Evolutionary conservation across 2,888 invertebrate species (phyloP), one percentile per base, ranked within the genome.

Genomic region (Lasioglossum leucozonium): DNA sequence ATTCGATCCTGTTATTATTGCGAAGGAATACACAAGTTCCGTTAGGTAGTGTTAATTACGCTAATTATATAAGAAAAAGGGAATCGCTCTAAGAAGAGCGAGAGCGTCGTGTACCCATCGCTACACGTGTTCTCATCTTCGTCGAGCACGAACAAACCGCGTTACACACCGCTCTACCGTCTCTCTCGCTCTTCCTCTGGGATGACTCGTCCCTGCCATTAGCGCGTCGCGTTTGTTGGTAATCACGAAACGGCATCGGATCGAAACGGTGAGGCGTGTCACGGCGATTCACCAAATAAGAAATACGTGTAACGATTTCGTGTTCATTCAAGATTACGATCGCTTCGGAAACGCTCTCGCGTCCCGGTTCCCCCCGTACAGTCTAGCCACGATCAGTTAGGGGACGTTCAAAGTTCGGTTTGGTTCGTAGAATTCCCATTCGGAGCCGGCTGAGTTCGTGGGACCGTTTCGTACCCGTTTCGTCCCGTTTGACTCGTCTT

Each of bases 181-280:
- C 62, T 30, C 30, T 30, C 16, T 62, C 16, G 30, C 30, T 6
- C 62, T 62, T 6, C 8, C 1, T 6, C 18, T 30, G 30, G 8
- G 16, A 62, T 30, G 16, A 30, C 26, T 62, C 62, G 62, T 62
- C 6, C 16, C 0, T 16, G 62, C 30, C 30, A 62, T 62, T 62
- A 62, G 22, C 65, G 22, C 55, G 51, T 72, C 69, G 72, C 51
- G 81, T 84, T 37, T 85, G 84, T 85, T 84, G 44, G 75, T 84
- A 84, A 84, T 84, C 84, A 78, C 75, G 72, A 72, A 83, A 83
- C 79, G 84, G 51, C 51, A 55, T 55, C 55, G 55, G n/a, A n/a
- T 55, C n/a, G 55, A 55, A n/a, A n/a, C 55, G 55, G 83, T 71
- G 65, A 65, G 55, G n/a, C 62, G 22, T 55, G 58, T 73, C 77